phyloP scores from a whole-genome alignment of 2,797 vertebrate species.

The Galagoides demidoff region DNA sequence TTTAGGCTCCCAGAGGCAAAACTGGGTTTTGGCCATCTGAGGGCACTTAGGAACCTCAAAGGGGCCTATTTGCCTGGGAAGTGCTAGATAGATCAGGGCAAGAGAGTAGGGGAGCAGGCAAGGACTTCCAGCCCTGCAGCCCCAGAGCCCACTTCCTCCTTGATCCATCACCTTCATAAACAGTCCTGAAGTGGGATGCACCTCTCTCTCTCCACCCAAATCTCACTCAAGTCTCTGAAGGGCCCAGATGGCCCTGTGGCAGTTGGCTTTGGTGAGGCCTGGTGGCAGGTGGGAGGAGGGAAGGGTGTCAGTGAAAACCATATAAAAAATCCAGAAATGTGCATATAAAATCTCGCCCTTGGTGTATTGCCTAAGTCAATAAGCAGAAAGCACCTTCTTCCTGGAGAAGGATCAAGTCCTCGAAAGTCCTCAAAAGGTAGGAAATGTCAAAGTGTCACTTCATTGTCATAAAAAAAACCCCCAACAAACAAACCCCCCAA shows the following conservation, averaged over 20 bases:
- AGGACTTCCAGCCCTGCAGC: neutral
- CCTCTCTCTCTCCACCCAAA: neutral
- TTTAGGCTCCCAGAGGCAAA: neutral
- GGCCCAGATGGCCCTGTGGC: conserved; percentile 62
- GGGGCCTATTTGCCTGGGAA: conserved; percentile 49
- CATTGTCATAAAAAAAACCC: conserved; percentile 78
- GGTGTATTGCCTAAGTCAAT: conserved; percentile 83
- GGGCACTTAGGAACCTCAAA: conserved; percentile 28
- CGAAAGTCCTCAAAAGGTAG: conserved; percentile 85
- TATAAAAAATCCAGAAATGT: conserved; percentile 83
- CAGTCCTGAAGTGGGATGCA: conserved; percentile 1
- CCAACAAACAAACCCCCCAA: conserved; percentile 71
- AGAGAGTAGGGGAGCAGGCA: neutral
- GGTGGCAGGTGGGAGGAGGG: conserved; percentile 63
- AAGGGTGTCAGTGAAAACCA: conserved; percentile 69
- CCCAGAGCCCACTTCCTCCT: neutral
- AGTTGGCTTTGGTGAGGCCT: conserved; percentile 80
- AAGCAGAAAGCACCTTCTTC: conserved; percentile 85
- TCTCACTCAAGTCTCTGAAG: conserved; percentile 52
- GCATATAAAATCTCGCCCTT: conserved; percentile 85
- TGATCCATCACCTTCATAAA: conserved; percentile 5
- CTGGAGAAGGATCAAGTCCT: conserved; percentile 83
- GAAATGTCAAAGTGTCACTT: conserved; percentile 85
- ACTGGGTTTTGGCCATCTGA: conserved; percentile 28
- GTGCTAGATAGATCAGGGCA: neutral